These are phyloP conservation scores for Radopholus similis DNA, from an alignment of 1,140 invertebrate genomes.

Conservation along the genomic window DNA sequence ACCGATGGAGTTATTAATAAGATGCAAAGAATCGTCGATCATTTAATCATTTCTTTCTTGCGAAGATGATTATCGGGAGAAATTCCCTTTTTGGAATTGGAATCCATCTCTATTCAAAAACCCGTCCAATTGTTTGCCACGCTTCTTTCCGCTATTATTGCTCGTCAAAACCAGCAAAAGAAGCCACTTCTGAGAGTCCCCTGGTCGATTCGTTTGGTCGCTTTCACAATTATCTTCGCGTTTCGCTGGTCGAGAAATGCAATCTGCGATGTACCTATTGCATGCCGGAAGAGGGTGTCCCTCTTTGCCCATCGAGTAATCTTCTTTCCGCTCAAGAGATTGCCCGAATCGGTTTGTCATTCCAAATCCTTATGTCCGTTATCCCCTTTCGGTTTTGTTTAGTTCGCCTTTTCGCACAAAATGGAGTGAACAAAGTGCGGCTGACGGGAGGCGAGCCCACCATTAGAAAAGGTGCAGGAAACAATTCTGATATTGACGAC, in stretches of 20 bases:
- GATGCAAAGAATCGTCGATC: too few species aligned
- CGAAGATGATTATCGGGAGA: too few species aligned
- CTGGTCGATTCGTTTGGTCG: conserved; percentile 76
- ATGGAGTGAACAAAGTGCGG: conserved; percentile 86
- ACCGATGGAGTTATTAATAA: too few species aligned
- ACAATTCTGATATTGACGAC: not conserved
- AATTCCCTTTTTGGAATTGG: too few species aligned
- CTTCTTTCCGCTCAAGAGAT: conserved; percentile 82
- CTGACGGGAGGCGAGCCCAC: conserved; percentile 95
- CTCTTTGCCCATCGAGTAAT: conserved; percentile 65
- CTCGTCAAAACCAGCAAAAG: too few species aligned
- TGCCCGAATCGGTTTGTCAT: conserved; percentile 67
- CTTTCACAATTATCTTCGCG: conserved; percentile 83
- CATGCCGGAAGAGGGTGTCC: conserved; percentile 90
- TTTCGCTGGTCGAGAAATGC: conserved; percentile 89
- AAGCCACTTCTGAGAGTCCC: too few species aligned
- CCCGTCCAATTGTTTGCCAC: too few species aligned
- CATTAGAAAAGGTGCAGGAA: conserved; percentile 70
- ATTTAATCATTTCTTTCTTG: too few species aligned
- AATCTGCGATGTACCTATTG: conserved; percentile 95
- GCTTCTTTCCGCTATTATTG: too few species aligned
- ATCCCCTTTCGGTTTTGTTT: not conserved
- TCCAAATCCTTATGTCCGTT: not conserved
- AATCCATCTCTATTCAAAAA: too few species aligned
- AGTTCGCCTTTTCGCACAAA: conserved; percentile 73